These are phyloP conservation scores for Eriosoma lanigerum DNA, from an alignment of 1,140 invertebrate genomes.

Conservation along the genomic window DNA sequence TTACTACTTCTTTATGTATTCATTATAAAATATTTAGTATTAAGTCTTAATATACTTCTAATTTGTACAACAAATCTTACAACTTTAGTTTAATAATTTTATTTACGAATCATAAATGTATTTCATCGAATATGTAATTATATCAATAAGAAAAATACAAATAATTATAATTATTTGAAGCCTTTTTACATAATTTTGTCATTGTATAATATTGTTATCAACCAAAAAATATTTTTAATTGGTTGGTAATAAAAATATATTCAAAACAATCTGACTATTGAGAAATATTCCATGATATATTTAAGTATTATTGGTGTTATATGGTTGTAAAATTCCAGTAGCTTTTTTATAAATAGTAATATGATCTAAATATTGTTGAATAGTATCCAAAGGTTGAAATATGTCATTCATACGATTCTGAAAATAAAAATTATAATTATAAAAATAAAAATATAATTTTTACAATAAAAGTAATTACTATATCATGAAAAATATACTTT, in stretches of 20 bases:
- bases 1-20: conserved; percentile 7
- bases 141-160: neutral
- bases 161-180: neutral
- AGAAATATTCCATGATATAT: neutral
- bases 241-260: neutral
- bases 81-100: conserved; percentile 9
- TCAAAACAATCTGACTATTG: neutral
- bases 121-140: conserved; percentile 11
- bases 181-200: conserved; percentile 18
- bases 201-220: neutral
- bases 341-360: conserved; percentile 86
- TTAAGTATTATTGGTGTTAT: conserved; percentile 17
- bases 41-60: neutral
- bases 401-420: conserved; percentile 75
- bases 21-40: conserved; percentile 7
- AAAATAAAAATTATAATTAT: conserved; percentile 36
- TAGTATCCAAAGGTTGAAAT: conserved; percentile 86
- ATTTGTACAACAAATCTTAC: neutral
- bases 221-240: conserved; percentile 7
- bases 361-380: conserved; percentile 93
- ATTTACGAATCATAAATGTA: neutral
- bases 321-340: conserved; percentile 52
- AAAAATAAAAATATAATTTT: neutral
- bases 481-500: too few relatives aligned
- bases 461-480: too few relatives aligned